phyloP scores from a whole-genome alignment of 2,113 vertebrate species.

The Piprites chloris region DNA sequence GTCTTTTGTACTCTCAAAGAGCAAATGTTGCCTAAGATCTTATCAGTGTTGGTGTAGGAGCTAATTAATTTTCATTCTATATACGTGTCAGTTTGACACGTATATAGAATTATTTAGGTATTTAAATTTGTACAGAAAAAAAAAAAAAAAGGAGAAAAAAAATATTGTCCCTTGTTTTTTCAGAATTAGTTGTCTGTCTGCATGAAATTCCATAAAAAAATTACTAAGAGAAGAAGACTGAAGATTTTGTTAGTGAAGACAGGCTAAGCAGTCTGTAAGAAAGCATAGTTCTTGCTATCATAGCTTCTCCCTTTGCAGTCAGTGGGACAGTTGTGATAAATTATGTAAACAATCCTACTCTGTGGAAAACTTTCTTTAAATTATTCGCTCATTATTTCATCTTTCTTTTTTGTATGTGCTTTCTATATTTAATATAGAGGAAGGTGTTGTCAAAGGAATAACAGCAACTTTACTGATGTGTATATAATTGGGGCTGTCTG shows the following conservation, averaged over 20 bases:
- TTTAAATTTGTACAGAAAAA: background rate
- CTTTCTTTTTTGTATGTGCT: background rate
- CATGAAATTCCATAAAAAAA: background rate
- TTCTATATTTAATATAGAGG: background rate
- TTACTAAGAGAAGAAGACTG: background rate
- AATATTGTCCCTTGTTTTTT: background rate
- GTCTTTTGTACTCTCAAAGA: background rate
- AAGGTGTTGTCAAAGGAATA: background rate
- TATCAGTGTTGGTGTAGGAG: background rate
- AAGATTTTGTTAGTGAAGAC: background rate
- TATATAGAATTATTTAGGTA: background rate
- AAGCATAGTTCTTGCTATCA: background rate
- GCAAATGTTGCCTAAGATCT: accelerated
- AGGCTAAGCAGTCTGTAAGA: background rate
- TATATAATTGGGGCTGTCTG: background rate
- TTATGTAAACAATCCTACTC: background rate
- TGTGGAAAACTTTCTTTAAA: background rate
- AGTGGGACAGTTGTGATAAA: background rate
- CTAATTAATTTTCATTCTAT: background rate
- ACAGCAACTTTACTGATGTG: background rate
- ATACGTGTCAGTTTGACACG: background rate
- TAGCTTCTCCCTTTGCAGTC: background rate
- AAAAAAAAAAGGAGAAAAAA: background rate
- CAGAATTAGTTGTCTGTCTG: background rate
- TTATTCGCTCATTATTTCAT: background rate